Evolutionary conservation across 2,888 invertebrate genomes (phyloP), one percentile per base, ranked within the genome.

Genomic region (Myopa tessellatipennis): DNA sequence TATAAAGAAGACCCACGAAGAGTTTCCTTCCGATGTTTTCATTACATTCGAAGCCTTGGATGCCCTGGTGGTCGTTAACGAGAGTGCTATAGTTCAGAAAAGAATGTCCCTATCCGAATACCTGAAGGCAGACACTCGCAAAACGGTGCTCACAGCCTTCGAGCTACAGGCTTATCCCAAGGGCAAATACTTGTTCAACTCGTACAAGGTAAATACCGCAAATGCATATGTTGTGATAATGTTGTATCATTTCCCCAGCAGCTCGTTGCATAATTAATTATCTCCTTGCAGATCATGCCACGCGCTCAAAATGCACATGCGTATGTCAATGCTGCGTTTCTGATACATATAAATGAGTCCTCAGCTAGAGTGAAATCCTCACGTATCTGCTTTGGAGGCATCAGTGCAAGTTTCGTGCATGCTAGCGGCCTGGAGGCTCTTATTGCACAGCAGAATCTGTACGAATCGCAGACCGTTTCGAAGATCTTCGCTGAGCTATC

Each of bases 241-340:
- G n/a, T n/a, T 26, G 26, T 1, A 26, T 26, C 26, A 65, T 38
- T 4, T 65, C 36, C n/a, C 16, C 7, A 55, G n/a, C 34, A 61
- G 10, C 26, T 61, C 26, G 4, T 34, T 26, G 14, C 7, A 72
- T n/a, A 7, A 18, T 34, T 12, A 26, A 34, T 78, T 55, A 10
- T 45, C 74, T 74, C 52, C 6, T 45, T 85, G 12, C 60, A 83
- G 94, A 92, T 94, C 69, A 93, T 93, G 91, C 93, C 93, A 0
- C 90, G 94, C 78, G 92, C 93, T 0, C 94, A 94, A 89, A 94
- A 94, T 83, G 92, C 94, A 0, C 94, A 94, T 82, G 94, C 94
- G 0, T 92, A 93, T 73, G 93, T 95, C 0, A 94, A 94, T 84
- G 93, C 93, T 36, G 94, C 92, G 2, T 94, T 95, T 83, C 87